A percentile compares a stretch with the other conserved stretches of the same genome.
Conservation (phyloP, 2,113 vertebrate species). For the Sciurus niger region DNA sequence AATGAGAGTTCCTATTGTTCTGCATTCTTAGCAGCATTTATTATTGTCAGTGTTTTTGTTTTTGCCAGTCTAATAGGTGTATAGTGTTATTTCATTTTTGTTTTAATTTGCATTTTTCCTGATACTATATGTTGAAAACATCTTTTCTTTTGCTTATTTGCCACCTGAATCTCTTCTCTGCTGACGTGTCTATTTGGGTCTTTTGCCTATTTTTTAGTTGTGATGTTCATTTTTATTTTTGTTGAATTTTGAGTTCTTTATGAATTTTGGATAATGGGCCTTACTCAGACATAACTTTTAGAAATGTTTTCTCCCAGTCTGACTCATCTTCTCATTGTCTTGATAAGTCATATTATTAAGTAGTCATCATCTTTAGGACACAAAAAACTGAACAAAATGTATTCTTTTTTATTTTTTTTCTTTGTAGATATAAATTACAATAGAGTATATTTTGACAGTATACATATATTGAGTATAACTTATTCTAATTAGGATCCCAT, state of each 20-base stretch:
- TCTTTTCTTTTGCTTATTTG: neutral
- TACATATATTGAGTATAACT: no score
- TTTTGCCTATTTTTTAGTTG: neutral
- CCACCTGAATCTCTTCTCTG: neutral
- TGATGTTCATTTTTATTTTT: neutral
- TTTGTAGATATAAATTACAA: no score
- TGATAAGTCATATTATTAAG: neutral
- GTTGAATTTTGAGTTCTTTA: conserved; percentile 3
- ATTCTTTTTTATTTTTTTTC: neutral
- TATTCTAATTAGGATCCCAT: no score
- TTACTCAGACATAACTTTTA: neutral
- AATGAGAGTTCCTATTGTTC: neutral
- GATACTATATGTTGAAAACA: neutral
- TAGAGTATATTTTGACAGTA: no score
- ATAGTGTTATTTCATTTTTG: neutral
- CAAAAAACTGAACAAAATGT: neutral
- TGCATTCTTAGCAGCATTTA: neutral
- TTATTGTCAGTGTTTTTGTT: neutral
- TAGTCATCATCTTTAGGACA: neutral
- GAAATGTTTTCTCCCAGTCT: neutral
- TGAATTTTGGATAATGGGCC: neutral
- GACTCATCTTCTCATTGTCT: neutral
- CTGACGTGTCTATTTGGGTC: neutral
- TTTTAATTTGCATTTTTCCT: conserved; percentile 3
- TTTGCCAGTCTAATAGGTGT: neutral